Conservation (phyloP, 2,113 vertebrate species). For the Dromaius novaehollandiae region DNA sequence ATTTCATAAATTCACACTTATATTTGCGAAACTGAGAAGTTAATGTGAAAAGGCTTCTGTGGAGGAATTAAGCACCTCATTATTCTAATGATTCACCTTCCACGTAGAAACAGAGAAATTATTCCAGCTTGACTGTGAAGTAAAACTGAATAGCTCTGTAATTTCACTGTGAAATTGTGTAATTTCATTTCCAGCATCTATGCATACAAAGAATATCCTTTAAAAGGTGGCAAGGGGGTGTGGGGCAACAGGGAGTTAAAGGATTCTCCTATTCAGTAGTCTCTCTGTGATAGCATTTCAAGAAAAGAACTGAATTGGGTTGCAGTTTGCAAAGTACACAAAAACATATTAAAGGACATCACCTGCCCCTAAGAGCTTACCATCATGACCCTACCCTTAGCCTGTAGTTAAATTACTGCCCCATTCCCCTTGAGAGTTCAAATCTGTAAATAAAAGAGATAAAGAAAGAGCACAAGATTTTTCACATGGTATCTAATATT, state of each 20-base stretch:
- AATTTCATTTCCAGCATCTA: not conserved
- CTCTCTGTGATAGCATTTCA: not conserved
- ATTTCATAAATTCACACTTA: slow-evolving; percentile 42
- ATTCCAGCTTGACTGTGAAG: not conserved
- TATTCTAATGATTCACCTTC: slow-evolving; percentile 29
- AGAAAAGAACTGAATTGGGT: not conserved
- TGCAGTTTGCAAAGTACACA: not conserved
- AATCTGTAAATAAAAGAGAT: not conserved
- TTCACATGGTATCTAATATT: not conserved
- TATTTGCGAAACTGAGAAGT: not conserved
- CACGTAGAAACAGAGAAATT: not conserved
- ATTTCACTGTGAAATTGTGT: not conserved
- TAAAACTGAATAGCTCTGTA: not conserved
- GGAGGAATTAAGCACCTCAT: slow-evolving; percentile 44
- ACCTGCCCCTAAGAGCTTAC: not conserved
- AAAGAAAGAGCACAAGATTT: not conserved
- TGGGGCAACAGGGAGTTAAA: not conserved
- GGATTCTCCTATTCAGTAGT: not conserved
- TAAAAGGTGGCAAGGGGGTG: not conserved
- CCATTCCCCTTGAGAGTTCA: not conserved
- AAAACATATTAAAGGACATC: not conserved
- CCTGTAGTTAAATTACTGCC: not conserved
- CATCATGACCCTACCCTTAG: not conserved
- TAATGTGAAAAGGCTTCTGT: slow-evolving; percentile 10
- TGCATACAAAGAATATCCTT: not conserved